Base-by-base conservation (phyloP, 30 jellyfish, hydroid and myxozoan species). In the Nemopilema nomurai region DNA sequence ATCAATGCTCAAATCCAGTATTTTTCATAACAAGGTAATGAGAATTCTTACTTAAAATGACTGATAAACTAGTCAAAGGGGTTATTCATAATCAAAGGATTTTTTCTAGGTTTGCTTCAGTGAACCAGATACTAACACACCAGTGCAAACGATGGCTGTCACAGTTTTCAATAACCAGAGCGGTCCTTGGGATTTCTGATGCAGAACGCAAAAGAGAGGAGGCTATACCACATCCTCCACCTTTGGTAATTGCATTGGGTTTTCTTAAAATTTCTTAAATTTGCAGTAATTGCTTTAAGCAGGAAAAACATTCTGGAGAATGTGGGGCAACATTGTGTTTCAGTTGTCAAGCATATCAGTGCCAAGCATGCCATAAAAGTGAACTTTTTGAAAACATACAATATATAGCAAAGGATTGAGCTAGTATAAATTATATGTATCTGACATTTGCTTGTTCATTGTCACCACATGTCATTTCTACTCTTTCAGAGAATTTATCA, bases 101-200 rank as follows among this genome's bases (percentile, higher is more conserved):
- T 41, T 3, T 41, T 41, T 41, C 13, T 41, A 41, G 57, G 57
- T 64, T 64, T 6, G 74, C 74, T 3, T 64, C 9, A 64, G 74
- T 26, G 8, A 26, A 23, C 9, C 6, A 64, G 8, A 64, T 64
- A 64, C 17, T 64, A 17, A 64, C 74, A 64, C 6, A 21, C 17
- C 32, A 26, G 57, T 41, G 57, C 28, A 23, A 19, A 29, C 65
- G 89, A 80, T 67, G 76, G 63, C 31, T 85, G 83, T 76, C 93
- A 64, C 88, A 88, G 41, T 83, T 89, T 53, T 93, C 98, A 17
- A 91, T 93, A 1, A 89, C 98, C 31, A 79, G 98, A 33, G 87
- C 88, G 1, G 50, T 66, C 69, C 91, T 88, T 64, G 98, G 98
- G 9, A 62, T 82, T 27, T 93, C 98, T 71, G 82, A 84, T 62